Evolutionary conservation across 2,797 vertebrate genomes (phyloP).

Genomic region (Myotis daubentonii): DNA sequence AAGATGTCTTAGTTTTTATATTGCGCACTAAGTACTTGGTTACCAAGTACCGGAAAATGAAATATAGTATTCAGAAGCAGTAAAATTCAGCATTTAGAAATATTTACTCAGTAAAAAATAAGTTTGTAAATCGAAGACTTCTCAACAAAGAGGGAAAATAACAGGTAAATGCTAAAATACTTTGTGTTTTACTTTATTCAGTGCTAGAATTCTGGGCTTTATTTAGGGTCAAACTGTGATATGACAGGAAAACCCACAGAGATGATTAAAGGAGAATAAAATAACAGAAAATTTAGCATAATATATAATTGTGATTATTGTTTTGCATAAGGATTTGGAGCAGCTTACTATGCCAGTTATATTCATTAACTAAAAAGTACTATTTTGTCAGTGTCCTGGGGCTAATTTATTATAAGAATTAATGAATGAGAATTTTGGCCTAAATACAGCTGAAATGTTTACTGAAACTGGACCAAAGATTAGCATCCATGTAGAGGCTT

Average conservation of each 20-base stretch:
- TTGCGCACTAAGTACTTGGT: background rate
- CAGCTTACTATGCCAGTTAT: constrained; percentile 14
- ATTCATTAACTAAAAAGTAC: constrained; percentile 55
- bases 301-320: background rate
- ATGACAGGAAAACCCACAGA: background rate
- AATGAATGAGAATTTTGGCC: constrained; percentile 39
- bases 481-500: background rate
- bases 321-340: constrained; percentile 47
- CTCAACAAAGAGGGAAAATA: constrained; percentile 38
- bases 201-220: constrained; percentile 9
- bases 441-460: constrained; percentile 45
- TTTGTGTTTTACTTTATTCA: constrained; percentile 20
- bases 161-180: background rate
- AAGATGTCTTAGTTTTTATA: background rate
- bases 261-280: constrained; percentile 25
- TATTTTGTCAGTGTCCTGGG: constrained; percentile 13
- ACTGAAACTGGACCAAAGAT: constrained; percentile 47
- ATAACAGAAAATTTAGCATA: background rate
- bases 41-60: constrained; percentile 18
- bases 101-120: constrained; percentile 38
- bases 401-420: constrained; percentile 44
- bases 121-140: background rate
- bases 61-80: background rate
- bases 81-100: background rate
- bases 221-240: background rate